Base-by-base conservation (phyloP, 2,797 vertebrate genomes). In the Pipistrellus kuhlii region DNA sequence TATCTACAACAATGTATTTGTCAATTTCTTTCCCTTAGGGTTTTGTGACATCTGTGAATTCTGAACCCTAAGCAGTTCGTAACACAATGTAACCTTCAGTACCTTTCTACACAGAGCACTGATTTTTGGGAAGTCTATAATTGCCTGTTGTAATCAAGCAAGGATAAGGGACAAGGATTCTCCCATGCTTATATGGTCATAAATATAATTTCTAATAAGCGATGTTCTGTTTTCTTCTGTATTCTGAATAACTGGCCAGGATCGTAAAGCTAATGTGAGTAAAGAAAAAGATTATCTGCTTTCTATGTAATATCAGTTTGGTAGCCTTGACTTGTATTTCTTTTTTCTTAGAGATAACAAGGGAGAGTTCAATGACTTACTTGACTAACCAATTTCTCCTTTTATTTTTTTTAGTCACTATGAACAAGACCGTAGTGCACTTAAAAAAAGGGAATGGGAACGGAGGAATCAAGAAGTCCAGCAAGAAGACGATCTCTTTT, bases 391-490 rank as follows among this genome's bases (percentile, higher is more conserved):
- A 82, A 62, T 89, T 90, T 86, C 13, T 94, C 88, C 89, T 95
- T 96, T 94, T 96, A 21, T 95, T 94, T 48, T 48, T 92, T 91
- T 97, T 97, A 99, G 99, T 98, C 99, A 99, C 98, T 99, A 99
- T 97, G 99, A 99, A 98, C 99, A 99, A 90, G 99, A 99, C 97
- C 99, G 99, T 98, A 99, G 98, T 78, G 99, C 98, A n/a, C 98
- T 99, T 98, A 99, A 99, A 98, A 99, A 99, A 97, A 99, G 99
- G 80, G 99, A 99, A 97, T 99, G 99, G 99, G 99, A 99, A 97
- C 98, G 99, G 92, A 99, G 99, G 97, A 99, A 98, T 95, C 99
- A 99, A 98, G 99, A 99, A 98, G 99, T 99, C 93, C 99, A 99
- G 95, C 99, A 99, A 98, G 99, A 99, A 98, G 99, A 99, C 53